Conservation (phyloP, 2,888 invertebrate genomes). For the Argyresthia albistria region DNA sequence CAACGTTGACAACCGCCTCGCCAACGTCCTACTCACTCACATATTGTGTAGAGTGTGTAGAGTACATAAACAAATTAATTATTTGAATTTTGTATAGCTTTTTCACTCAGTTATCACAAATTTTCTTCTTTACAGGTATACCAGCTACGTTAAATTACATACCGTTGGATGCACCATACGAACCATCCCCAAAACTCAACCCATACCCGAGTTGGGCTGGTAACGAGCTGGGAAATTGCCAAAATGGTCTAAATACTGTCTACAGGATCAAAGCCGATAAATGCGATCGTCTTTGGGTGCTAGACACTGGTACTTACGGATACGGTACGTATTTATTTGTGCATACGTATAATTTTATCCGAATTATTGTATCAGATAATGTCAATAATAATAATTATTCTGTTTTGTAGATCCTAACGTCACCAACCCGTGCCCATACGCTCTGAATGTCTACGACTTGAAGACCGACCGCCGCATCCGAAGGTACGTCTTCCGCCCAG, state of each 20-base stretch:
- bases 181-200: slow-evolving; percentile 81
- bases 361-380: background rate
- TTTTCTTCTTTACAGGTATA: slow-evolving; percentile 70
- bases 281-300: slow-evolving; percentile 86
- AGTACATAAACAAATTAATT: too few relatives aligned
- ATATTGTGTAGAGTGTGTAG: too few relatives aligned
- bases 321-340: slow-evolving; percentile 64
- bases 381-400: background rate
- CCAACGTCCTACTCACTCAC: too few relatives aligned
- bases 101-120: background rate
- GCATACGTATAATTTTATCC: background rate
- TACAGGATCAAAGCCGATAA: slow-evolving; percentile 85
- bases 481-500: slow-evolving; percentile 77
- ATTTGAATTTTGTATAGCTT: too few relatives aligned
- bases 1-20: too few relatives aligned
- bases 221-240: slow-evolving; percentile 84
- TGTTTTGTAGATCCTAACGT: slow-evolving; percentile 50
- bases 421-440: slow-evolving; percentile 84
- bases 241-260: slow-evolving; percentile 81
- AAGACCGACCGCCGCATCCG: slow-evolving; percentile 80
- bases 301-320: slow-evolving; percentile 88
- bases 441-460: slow-evolving; percentile 83
- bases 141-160: slow-evolving; percentile 88
- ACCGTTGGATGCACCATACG: slow-evolving; percentile 74
- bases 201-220: slow-evolving; percentile 85